Conservation (phyloP, 2,797 vertebrate species). For the Eupleurogrammus muticus region DNA sequence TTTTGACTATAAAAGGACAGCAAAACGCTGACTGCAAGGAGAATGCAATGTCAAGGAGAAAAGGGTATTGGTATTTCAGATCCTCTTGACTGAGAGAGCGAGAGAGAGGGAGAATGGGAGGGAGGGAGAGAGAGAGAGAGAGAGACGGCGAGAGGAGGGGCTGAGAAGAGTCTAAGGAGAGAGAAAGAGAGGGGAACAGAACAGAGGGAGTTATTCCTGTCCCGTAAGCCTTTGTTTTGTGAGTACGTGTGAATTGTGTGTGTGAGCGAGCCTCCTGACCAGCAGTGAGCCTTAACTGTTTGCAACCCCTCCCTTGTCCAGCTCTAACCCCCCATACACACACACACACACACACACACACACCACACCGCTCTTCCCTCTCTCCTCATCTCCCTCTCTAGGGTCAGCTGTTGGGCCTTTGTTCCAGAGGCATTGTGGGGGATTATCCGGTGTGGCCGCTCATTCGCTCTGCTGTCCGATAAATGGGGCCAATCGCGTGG, state of each 20-base stretch:
- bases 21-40: slow-evolving; percentile 97
- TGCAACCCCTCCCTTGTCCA: slow-evolving; percentile 71
- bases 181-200: slow-evolving; percentile 48
- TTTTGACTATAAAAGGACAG: slow-evolving; percentile 99
- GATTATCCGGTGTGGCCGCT: slow-evolving; percentile 95
- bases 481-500: slow-evolving; percentile 93
- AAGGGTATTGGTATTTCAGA: slow-evolving; percentile 99
- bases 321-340: slow-evolving; percentile 14
- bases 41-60: slow-evolving; percentile 99
- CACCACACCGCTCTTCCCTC: slow-evolving; percentile 20
- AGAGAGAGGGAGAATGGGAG: slow-evolving; percentile 86
- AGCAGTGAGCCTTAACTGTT: slow-evolving; percentile 95
- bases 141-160: slow-evolving; percentile 64
- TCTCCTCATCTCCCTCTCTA: slow-evolving; percentile 84
- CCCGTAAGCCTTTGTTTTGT: slow-evolving; percentile 93
- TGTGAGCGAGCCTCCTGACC: slow-evolving; percentile 83
- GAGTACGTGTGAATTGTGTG: slow-evolving; percentile 81
- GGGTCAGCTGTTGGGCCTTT: slow-evolving; percentile 99
- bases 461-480: slow-evolving; percentile 91
- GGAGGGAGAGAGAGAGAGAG: slow-evolving; percentile 87
- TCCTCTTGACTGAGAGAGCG: slow-evolving; percentile 97
- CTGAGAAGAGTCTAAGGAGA: slow-evolving; percentile 83
- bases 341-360: not conserved
- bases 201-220: slow-evolving; percentile 92
- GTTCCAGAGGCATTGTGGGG: slow-evolving; percentile 98